These are phyloP conservation scores for Syngnathus scovelli DNA, from an alignment of 2,113 vertebrate species.

Conservation along the genomic window DNA sequence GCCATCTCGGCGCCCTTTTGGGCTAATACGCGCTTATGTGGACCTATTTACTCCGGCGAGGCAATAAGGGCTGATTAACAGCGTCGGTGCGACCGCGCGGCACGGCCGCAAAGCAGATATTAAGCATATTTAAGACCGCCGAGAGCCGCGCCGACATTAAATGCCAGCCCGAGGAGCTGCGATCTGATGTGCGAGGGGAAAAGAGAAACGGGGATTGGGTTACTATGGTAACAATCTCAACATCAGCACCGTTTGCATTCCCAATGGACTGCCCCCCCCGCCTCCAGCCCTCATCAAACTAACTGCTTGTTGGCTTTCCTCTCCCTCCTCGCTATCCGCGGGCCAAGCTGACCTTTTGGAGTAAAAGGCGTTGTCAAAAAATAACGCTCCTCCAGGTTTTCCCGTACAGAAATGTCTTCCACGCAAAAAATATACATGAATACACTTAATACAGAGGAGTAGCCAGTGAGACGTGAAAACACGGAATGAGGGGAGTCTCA, in stretches of 20 bases:
- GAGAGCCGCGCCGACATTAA: not conserved
- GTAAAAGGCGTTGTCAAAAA: conserved; percentile 54
- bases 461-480: not conserved
- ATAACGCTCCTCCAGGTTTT: conserved; percentile 30
- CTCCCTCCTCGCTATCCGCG: not conserved
- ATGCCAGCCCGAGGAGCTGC: conserved; percentile 1
- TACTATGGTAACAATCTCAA: conserved; percentile 68
- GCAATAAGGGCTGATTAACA: conserved; percentile 1
- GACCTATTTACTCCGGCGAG: conserved; percentile 3
- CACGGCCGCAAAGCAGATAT: not conserved
- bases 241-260: conserved; percentile 51
- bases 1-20: not conserved
- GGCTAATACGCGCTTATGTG: not conserved
- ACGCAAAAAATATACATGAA: not conserved
- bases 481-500: not conserved
- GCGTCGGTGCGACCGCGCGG: not conserved
- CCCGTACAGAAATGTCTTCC: conserved; percentile 4
- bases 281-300: conserved; percentile 10
- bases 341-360: conserved; percentile 53
- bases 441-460: not conserved
- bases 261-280: conserved; percentile 42
- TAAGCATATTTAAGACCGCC: conserved; percentile 9
- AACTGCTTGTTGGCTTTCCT: not conserved
- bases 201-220: conserved; percentile 27
- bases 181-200: conserved; percentile 26